Base-by-base conservation (phyloP, 2,113 vertebrate genomes). In the Archilochus colubris region DNA sequence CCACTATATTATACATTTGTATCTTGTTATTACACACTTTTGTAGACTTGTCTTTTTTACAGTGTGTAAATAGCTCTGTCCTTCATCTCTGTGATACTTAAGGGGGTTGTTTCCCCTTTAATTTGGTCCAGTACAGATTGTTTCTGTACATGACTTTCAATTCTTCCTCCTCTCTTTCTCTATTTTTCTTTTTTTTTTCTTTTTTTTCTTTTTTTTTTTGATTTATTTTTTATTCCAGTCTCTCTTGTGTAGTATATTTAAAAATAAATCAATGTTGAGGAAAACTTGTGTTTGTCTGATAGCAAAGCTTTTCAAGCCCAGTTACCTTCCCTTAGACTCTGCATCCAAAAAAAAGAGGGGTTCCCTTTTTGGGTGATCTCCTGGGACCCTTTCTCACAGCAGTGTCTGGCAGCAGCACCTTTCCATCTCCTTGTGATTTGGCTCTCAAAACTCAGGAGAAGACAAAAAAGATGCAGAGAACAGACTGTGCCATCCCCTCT, bases 211-310 rank as follows among this genome's bases (percentile, higher is more conserved):
- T 58, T 2, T 72, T 77, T 69, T 91, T 92, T 75, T 72, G 28
- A 75, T 89, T 93, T 85, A 21, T 94, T 96, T 97, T 98, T 96
- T 96, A 97, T 95, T 96, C 97, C 94, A 79, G 68, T 95, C 91
- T 97, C 91, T 98, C 88, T 91, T 97, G 94, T 2, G 89, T 98
- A 97, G 98, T 97, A 77, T 98, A 98, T 98, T 98, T 98, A 97
- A 97, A 97, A 98, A 98, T 98, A 98, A 98, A 98, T 97, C 93
- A 83, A 61, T 97, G 97, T 97, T 96, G 96, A 97, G 94, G 96
- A 96, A 95, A 82, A 40, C 30, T 40, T 0, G 20, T 69, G 50
- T 89, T 48, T 61, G 59, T 88, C 86, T 95, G 15, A 48, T 58
- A 27, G 46, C 23, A 44, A 53, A 24, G 21, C 64, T 90, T 46